Conservation (phyloP, 2,113 vertebrate species). For the Apodemus speciosus region DNA sequence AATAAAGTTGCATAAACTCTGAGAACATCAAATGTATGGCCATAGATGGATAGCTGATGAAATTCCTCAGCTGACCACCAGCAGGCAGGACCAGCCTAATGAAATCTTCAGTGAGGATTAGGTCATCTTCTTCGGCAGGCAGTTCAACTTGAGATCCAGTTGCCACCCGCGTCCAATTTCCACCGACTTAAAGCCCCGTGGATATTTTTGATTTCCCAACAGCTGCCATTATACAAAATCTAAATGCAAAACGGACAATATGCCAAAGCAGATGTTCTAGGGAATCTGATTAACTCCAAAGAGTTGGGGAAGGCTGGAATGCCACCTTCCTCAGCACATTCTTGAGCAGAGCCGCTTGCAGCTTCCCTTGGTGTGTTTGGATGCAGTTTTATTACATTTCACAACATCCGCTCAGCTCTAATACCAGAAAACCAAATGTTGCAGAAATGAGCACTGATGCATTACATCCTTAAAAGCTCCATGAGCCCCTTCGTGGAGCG, state of each 20-base stretch:
- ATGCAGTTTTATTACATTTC: neutral
- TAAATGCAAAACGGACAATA: conserved; percentile 68
- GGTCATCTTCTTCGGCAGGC: neutral
- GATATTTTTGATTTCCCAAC: conserved; percentile 43
- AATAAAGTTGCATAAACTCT: neutral
- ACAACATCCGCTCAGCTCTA: neutral
- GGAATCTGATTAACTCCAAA: conserved; percentile 72
- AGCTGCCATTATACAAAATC: conserved; percentile 60
- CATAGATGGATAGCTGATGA: neutral
- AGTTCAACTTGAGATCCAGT: neutral
- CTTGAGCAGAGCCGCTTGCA: neutral
- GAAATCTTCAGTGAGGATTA: conserved; percentile 26
- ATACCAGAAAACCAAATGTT: conserved; percentile 22
- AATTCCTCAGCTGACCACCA: neutral
- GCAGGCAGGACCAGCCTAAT: neutral
- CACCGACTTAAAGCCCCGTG: neutral
- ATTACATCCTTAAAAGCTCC: neutral
- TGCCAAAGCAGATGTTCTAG: conserved; percentile 65
- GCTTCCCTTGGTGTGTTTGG: conserved; percentile 5
- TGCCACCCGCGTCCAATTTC: neutral
- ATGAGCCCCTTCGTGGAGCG: neutral
- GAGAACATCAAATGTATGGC: neutral
- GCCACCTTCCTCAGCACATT: conserved; percentile 54
- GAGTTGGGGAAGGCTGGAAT: conserved; percentile 53
- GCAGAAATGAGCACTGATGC: neutral